These are phyloP conservation scores for Discoglossus pictus DNA, from an alignment of 2,797 vertebrate genomes.

Conservation along the genomic window DNA sequence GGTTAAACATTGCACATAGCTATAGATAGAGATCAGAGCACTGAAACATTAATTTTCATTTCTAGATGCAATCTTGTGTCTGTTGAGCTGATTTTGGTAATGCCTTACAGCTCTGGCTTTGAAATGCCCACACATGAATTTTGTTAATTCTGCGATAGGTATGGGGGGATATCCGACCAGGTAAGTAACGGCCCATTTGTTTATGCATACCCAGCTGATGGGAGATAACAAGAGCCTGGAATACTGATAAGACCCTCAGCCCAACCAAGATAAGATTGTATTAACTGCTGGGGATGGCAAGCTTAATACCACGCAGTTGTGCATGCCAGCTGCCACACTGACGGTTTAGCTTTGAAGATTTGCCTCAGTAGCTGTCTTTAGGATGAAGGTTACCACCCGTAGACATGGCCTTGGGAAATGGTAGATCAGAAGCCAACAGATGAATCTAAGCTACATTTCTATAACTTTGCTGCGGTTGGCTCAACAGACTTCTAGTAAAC, in stretches of 20 bases:
- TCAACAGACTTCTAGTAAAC: neutral
- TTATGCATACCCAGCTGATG: slow-evolving; percentile 27
- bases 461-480: neutral
- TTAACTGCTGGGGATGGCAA: slow-evolving; percentile 8
- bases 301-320: slow-evolving; percentile 26
- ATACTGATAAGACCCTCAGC: slow-evolving; percentile 26
- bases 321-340: slow-evolving; percentile 15
- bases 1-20: neutral
- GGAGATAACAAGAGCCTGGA: slow-evolving; percentile 32
- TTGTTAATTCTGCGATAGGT: slow-evolving; percentile 2
- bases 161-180: neutral
- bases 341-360: slow-evolving; percentile 39
- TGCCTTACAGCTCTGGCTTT: slow-evolving; percentile 24
- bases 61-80: slow-evolving; percentile 24
- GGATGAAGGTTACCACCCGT: slow-evolving; percentile 31
- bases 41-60: slow-evolving; percentile 33
- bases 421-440: neutral
- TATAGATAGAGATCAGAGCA: slow-evolving; percentile 23
- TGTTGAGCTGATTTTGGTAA: slow-evolving; percentile 16
- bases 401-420: slow-evolving; percentile 15
- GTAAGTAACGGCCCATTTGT: slow-evolving; percentile 16
- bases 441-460: neutral
- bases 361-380: slow-evolving; percentile 14
- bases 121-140: slow-evolving; percentile 6
- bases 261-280: slow-evolving; percentile 29